Base-by-base conservation (phyloP, 2,113 vertebrate genomes). In the Globicephala melas region DNA sequence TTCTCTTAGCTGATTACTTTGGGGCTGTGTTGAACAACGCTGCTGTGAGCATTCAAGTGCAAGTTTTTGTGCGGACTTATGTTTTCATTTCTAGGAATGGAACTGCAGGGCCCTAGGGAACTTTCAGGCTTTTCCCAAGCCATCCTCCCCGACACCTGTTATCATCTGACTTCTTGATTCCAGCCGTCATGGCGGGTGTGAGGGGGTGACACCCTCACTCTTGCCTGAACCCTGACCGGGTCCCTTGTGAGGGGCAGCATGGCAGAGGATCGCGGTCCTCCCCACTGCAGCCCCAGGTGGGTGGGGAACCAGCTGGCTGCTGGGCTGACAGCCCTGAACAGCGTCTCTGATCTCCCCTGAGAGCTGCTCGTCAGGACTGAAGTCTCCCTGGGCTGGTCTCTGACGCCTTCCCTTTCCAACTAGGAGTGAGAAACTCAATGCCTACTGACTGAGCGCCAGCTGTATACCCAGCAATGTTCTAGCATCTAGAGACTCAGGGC, bases 21-120 rank as follows among this genome's bases (percentile, higher is more conserved):
- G 47, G 58, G 60, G 15, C 23, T 8, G 12, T 17, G 0, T 1
- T 3, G 63, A n/a, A 9, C 7, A 3, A 5, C 0, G 25, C 55
- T 2, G 18, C 58, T 8, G 0, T 0, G 28, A 55, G 31, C 55
- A 0, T 20, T 8, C 23, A 0, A 0, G 7, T 0, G 1, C 11
- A 7, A 5, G 8, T 9, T 44, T 50, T 5, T 1, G 3, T 0
- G 11, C 2, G 10, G 88, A 41, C 41, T 14, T 2, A 8, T 0
- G 6, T 18, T 20, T 33, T 26, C 7, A 3, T 38, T 21, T 33
- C 81, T 62, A 31, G 88, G 33, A 20, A 9, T 0, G 28, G 81
- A 26, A 25, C 5, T 53, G 50, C 50, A 53, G 50, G 50, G 50
- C 50, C 50, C 5, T 53, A 11, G 65, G 50, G 38, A 36, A 9